Evolutionary conservation across 2,113 vertebrate genomes (phyloP).

Genomic region (Notothenia coriiceps): DNA sequence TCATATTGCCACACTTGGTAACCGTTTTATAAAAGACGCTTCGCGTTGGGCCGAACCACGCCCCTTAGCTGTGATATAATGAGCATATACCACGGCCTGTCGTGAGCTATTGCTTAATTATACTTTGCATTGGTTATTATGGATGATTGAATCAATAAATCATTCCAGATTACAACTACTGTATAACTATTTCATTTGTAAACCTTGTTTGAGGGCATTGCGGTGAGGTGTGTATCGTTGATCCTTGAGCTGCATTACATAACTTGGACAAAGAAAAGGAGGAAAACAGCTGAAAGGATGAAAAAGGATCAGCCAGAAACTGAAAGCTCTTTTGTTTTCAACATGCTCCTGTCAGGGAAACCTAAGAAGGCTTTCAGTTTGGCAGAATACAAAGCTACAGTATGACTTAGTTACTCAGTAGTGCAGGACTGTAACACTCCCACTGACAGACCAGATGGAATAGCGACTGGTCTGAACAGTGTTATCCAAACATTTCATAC

Average conservation of each 20-base stretch:
- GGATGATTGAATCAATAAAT: too few relatives aligned
- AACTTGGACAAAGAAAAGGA: neutral
- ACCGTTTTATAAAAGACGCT: too few relatives aligned
- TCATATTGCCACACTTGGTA: too few relatives aligned
- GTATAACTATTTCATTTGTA: too few relatives aligned
- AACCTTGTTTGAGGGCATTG: too few relatives aligned
- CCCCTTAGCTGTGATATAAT: too few relatives aligned
- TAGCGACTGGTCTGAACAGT: neutral
- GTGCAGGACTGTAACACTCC: neutral
- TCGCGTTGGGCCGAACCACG: too few relatives aligned
- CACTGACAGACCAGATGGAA: neutral
- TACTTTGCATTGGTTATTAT: too few relatives aligned
- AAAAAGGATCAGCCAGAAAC: neutral
- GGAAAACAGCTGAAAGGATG: neutral
- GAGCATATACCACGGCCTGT: too few relatives aligned
- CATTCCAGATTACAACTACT: too few relatives aligned
- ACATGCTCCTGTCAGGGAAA: constrained; percentile 3
- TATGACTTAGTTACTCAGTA: neutral
- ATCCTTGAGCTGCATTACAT: neutral
- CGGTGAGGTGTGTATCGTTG: too few relatives aligned
- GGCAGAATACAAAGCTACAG: neutral
- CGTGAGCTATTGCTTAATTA: too few relatives aligned
- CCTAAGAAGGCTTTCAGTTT: neutral
- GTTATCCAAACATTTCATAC: constrained; percentile 26
- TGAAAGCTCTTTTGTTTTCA: neutral